Percentiles rank a stretch among this genome's conserved stretches.
Evolutionary conservation across 2,888 invertebrate genomes (phyloP).

Genomic region (Scelioninae gen. 1): DNA sequence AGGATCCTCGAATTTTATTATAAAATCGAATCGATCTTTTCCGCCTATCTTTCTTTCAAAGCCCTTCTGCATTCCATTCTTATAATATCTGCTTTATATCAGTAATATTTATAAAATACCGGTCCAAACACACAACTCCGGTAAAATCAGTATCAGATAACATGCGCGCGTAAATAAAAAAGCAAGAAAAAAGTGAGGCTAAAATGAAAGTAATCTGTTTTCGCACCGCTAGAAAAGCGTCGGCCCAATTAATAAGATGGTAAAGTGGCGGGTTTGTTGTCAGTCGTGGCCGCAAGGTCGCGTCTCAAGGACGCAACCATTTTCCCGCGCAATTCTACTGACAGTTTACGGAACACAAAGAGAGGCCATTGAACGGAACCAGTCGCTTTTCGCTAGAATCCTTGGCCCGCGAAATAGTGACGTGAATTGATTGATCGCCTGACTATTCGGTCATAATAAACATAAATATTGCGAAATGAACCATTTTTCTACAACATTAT

Average conservation of each 20-base stretch:
- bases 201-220: constrained; percentile 30
- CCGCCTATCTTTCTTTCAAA: too few relatives aligned
- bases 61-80: constrained; percentile 2
- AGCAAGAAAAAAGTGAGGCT: background rate
- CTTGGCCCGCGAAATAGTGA: constrained; percentile 12
- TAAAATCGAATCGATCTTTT: too few relatives aligned
- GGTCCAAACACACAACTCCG: constrained; percentile 19
- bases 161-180: constrained; percentile 1
- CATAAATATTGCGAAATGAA: constrained; percentile 1
- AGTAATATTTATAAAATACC: constrained; percentile 29
- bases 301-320: constrained; percentile 27
- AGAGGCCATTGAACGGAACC: constrained; percentile 37
- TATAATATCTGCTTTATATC: background rate
- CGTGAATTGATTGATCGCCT: constrained; percentile 5
- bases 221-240: constrained; percentile 5
- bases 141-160: constrained; percentile 25
- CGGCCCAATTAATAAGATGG: constrained; percentile 31
- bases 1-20: too few relatives aligned
- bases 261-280: constrained; percentile 28
- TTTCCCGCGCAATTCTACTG: constrained; percentile 31
- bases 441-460: background rate
- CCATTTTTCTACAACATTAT: background rate
- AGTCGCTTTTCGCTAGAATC: constrained; percentile 30
- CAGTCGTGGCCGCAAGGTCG: constrained; percentile 31
- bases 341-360: constrained; percentile 35